phyloP scores from a whole-genome alignment of 2,113 vertebrate genomes.

The Entomyzon cyanotis region DNA sequence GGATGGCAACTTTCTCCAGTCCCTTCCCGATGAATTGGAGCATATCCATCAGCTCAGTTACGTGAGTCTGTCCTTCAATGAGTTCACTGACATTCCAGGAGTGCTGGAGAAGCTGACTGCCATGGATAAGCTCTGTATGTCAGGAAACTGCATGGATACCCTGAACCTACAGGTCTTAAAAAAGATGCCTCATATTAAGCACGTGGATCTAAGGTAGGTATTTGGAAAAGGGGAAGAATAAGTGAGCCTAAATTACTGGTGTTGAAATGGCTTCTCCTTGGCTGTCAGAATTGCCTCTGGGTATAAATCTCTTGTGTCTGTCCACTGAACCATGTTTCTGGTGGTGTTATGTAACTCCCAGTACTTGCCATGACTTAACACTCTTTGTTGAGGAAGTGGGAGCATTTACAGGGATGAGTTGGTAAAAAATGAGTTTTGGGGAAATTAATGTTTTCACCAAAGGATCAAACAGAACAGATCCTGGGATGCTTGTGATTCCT shows the following conservation, averaged over 20 bases:
- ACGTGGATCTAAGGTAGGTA: slow-evolving; percentile 89
- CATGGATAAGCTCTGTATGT: slow-evolving; percentile 96
- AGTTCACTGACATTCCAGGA: slow-evolving; percentile 86
- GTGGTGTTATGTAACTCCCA: neutral
- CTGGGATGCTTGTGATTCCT: neutral
- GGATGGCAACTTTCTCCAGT: slow-evolving; percentile 92
- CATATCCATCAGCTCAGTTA: slow-evolving; percentile 88
- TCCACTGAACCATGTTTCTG: neutral
- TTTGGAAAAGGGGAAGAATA: neutral
- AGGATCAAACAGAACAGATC: neutral
- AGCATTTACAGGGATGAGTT: neutral
- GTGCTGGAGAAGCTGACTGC: slow-evolving; percentile 88
- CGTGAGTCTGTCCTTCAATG: slow-evolving; percentile 94
- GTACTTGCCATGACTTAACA: neutral
- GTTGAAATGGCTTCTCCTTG: neutral
- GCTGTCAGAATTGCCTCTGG: neutral
- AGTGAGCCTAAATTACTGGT: neutral
- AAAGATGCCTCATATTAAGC: slow-evolving; percentile 88
- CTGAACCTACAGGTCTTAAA: slow-evolving; percentile 83
- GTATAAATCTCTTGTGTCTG: neutral
- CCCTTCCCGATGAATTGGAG: slow-evolving; percentile 87
- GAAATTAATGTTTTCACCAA: neutral
- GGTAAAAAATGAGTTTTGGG: neutral
- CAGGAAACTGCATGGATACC: slow-evolving; percentile 87
- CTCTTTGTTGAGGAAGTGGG: neutral